Evolutionary conservation across 2,888 invertebrate species (phyloP), one percentile per base, ranked within the genome.

Genomic region (Drosophila melanosoma): DNA sequence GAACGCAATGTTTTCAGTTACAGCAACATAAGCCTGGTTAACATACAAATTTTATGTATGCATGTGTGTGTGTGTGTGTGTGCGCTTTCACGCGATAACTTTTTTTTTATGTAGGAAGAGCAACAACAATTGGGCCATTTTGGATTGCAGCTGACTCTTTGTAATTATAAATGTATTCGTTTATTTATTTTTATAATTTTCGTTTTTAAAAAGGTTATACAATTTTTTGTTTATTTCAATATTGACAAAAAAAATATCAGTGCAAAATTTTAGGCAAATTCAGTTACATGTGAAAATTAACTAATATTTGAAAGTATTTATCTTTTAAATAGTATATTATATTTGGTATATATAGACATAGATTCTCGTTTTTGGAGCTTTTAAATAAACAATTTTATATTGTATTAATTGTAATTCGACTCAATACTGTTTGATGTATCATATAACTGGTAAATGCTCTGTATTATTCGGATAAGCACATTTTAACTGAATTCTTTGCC

Each of bases 11-110:
- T 61, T 64, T 64, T 60, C 33, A 42, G 69, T 54, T 12, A 64
- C 40, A 67, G 40, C 61, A 76, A 76, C 40, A 61, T 59, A 26
- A 71, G 48, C 53, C 67, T 26, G 66, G 48, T n/a, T 52, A 64
- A 61, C 61, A 67, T 53, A 35, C 29, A 66, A 48, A 42, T 40
- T n/a, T 23, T 15, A 26, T 40, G 29, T 36, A n/a, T 45, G 4
- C 45, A 5, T 32, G 38, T 2, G 0, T 54, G 12, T 49, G 32
- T 56, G 32, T 42, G 33, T n/a, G n/a, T 36, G 32, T 35, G 33
- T 36, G n/a, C 29, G 15, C 49, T 29, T 49, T 29, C 23, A 23
- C 26, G 12, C 23, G 33, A 20, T 6, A 38, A 33, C 23, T 42
- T 57, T 23, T 38, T 8, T 35, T 8, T 35, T 11, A 35, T 15